Evolutionary conservation across 37 sponge, comb jelly and placozoan genomes (phyloP), one percentile per base, ranked within the genome.

Genomic region (Geodia barretti): DNA sequence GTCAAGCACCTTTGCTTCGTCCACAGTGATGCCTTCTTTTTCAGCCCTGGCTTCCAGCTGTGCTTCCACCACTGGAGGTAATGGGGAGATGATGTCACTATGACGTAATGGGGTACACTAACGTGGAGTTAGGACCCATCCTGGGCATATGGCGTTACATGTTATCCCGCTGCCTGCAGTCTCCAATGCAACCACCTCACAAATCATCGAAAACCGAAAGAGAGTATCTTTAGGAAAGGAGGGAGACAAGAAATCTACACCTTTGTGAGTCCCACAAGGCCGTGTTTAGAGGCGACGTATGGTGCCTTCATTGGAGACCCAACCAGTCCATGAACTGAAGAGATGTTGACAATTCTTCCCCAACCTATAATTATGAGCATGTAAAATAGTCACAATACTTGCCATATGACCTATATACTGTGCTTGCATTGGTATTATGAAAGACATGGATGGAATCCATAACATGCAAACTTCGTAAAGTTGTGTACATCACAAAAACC

Each of bases 321-420:
- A 35, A 87, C 84, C 64, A 91, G 76, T 1, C 92, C 92, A 87
- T 87, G 88, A 20, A 61, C 83, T 37, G 92, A 91, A 23, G 92
- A 65, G 35, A 87, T 91, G 60, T 91, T 91, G 76, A 91, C 39
- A 21, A 91, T 91, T 19, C 92, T 59, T 4, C 92, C 92, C 92
- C 92, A 91, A 39, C 88, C 88, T 87, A 42, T 28, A n/a, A n/a
- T n/a, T n/a, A 74, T 34, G 64, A 60, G 47, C 17, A 58, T 47
- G 23, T 7, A 68, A 11, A 3, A 14, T 77, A 19, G 39, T 7
- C 17, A n/a, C 19, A 77, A 14, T n/a, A 8, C 21, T 63, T 62
- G 3, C 25, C 28, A 28, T 20, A 41, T 17, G n/a, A n/a, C n/a
- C 7, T 31, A 64, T 14, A 64, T 31, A 35, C 62, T 23, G 19